Evolutionary conservation across 2,888 invertebrate species (phyloP).

Genomic region (Ochropleura leucogaster): DNA sequence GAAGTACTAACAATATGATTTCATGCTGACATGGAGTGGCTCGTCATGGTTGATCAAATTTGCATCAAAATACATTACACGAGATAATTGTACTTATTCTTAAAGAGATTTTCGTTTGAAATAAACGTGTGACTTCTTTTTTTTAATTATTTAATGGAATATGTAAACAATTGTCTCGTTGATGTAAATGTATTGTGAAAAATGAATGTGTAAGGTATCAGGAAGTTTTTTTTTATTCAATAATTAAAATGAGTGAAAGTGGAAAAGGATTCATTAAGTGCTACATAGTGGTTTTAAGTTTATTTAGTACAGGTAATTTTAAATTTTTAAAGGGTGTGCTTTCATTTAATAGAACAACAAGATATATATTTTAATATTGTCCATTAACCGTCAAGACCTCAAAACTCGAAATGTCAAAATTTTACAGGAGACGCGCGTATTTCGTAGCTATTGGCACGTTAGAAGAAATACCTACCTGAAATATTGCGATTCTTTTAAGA

Average conservation of each 20-base stretch:
- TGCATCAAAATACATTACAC: slow-evolving; percentile 21
- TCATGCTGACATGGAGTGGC: background rate
- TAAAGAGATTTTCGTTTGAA: background rate
- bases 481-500: too few relatives aligned
- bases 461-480: too few relatives aligned
- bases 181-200: background rate
- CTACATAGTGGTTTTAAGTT: slow-evolving; percentile 23
- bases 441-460: too few relatives aligned
- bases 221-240: too few relatives aligned
- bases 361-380: background rate
- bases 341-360: background rate
- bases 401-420: too few relatives aligned
- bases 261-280: background rate
- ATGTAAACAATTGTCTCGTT: background rate
- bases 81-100: slow-evolving; percentile 24
- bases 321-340: background rate
- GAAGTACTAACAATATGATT: slow-evolving; percentile 1
- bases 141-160: background rate
- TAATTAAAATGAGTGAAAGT: slow-evolving; percentile 7
- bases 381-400: too few relatives aligned
- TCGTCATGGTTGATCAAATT: slow-evolving; percentile 32
- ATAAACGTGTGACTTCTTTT: slow-evolving; percentile 10
- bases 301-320: slow-evolving; percentile 18
- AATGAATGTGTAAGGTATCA: background rate
- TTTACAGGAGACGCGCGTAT: too few relatives aligned